A percentile compares a stretch with the other conserved stretches of the same genome.
Evolutionary conservation across 2,113 vertebrate species (phyloP).

Genomic region (Nothobranchius furzeri): DNA sequence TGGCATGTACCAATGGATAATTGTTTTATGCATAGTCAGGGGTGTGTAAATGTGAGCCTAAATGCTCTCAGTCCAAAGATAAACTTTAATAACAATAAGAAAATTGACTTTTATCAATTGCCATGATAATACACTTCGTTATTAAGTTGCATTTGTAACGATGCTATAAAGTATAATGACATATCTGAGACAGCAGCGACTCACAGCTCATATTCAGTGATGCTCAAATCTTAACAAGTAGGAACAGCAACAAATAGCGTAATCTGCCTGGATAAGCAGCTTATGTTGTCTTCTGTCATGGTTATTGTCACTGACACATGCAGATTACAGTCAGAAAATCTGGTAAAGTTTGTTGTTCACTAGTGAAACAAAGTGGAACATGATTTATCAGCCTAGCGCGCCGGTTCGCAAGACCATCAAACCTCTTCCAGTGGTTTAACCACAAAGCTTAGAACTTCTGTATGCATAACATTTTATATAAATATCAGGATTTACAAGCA

Average conservation of each 20-base stretch:
- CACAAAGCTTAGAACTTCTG: background rate
- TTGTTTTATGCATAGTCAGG: slow-evolving; percentile 26
- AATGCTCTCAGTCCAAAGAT: slow-evolving; percentile 1
- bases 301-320: slow-evolving; percentile 46
- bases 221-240: slow-evolving; percentile 46
- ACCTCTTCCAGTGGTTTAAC: slow-evolving; percentile 2
- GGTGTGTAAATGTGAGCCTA: slow-evolving; percentile 8
- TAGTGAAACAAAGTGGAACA: slow-evolving; percentile 18
- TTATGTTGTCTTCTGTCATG: slow-evolving; percentile 35
- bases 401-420: slow-evolving; percentile 1
- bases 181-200: slow-evolving; percentile 43
- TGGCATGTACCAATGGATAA: slow-evolving; percentile 21
- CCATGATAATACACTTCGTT: slow-evolving; percentile 26
- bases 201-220: slow-evolving; percentile 47
- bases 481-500: background rate
- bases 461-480: background rate
- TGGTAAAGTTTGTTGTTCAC: slow-evolving; percentile 34
- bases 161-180: slow-evolving; percentile 57
- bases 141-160: slow-evolving; percentile 54
- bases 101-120: slow-evolving; percentile 38
- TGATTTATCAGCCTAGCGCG: slow-evolving; percentile 11
- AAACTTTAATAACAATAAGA: slow-evolving; percentile 21
- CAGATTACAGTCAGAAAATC: slow-evolving; percentile 40
- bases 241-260: slow-evolving; percentile 28
- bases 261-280: slow-evolving; percentile 42